A percentile compares a stretch with the other conserved stretches of the same genome.
Conservation (phyloP, 1,140 invertebrate species). For the Geopemphigus sp. region DNA sequence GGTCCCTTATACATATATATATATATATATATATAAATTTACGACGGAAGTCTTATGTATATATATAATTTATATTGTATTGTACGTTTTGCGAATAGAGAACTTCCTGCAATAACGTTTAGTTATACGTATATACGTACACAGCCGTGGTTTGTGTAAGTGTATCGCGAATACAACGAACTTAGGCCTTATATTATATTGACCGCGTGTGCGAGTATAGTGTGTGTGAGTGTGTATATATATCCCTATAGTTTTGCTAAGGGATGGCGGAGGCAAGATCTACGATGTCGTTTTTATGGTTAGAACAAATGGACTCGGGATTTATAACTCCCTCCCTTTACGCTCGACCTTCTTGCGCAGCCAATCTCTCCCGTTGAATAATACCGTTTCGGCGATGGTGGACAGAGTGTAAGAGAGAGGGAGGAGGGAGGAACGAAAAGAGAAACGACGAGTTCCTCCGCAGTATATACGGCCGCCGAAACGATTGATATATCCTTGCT, state of each 20-base stretch:
- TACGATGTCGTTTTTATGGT: constrained; percentile 49
- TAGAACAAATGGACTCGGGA: constrained; percentile 42
- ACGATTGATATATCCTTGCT: background rate
- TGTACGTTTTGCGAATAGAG: background rate
- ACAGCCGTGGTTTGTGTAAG: background rate
- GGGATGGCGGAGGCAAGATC: constrained; percentile 12
- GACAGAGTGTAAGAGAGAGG: background rate
- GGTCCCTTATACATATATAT: background rate
- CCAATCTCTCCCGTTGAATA: constrained; percentile 3
- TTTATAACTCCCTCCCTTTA: constrained; percentile 15
- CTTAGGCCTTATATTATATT: background rate
- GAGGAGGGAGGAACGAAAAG: background rate
- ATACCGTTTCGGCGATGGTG: background rate
- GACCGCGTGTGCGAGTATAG: background rate
- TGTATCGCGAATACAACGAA: background rate
- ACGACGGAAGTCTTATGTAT: background rate
- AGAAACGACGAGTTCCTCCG: constrained; percentile 3
- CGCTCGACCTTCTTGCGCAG: background rate
- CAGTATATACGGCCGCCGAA: background rate
- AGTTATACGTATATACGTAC: background rate
- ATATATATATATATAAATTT: too few relatives aligned
- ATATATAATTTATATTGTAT: background rate
- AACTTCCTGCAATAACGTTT: background rate
- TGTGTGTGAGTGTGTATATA: background rate
- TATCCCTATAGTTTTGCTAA: background rate